Evolutionary conservation across 2,888 invertebrate species (phyloP).

Genomic region (Biston stratarius): DNA sequence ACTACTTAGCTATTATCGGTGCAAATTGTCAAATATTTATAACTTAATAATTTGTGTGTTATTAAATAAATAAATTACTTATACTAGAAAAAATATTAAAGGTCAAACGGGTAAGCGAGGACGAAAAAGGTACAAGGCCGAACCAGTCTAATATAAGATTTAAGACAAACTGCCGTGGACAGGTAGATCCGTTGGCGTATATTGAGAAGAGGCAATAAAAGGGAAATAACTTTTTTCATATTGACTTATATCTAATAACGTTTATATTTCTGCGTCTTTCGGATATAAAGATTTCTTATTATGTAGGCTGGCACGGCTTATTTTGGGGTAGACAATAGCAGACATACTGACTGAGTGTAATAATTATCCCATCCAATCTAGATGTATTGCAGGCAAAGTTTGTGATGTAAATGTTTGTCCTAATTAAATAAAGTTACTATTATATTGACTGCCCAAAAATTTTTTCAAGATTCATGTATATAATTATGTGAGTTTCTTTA

Average conservation of each 20-base stretch:
- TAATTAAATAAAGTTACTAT: background rate
- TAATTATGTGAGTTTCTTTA: too few relatives aligned
- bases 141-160: conserved; percentile 34
- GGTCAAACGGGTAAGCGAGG: conserved; percentile 28
- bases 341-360: conserved; percentile 16
- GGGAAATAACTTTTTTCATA: conserved; percentile 43
- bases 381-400: conserved; percentile 2
- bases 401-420: background rate
- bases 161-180: conserved; percentile 39
- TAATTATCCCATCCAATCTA: conserved; percentile 7
- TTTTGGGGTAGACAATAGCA: conserved; percentile 1
- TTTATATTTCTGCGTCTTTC: conserved; percentile 24
- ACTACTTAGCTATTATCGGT: too few relatives aligned
- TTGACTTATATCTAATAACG: conserved; percentile 33
- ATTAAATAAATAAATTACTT: conserved; percentile 32
- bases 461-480: too few relatives aligned
- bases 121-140: conserved; percentile 36
- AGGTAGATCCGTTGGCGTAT: conserved; percentile 34
- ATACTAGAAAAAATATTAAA: conserved; percentile 37
- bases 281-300: conserved; percentile 30
- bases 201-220: conserved; percentile 39
- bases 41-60: too few relatives aligned
- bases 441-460: too few relatives aligned
- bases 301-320: conserved; percentile 11
- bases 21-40: conserved; percentile 8